A percentile compares a stretch with the other conserved stretches of the same genome.
Conservation (phyloP, 2,888 invertebrate species). For the Orthonychiurus folsomi region DNA sequence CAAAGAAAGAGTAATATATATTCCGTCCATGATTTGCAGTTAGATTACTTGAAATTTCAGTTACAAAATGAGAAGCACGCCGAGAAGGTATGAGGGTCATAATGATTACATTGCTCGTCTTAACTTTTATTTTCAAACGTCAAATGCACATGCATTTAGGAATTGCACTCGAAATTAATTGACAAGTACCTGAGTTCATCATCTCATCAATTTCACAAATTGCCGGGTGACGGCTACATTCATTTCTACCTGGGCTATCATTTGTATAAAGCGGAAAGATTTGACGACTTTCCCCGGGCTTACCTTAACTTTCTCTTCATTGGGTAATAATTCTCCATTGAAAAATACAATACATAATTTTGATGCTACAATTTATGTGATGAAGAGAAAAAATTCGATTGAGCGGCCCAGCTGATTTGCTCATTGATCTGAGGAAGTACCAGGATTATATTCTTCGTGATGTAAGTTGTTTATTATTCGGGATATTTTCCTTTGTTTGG, state of each 20-base stretch:
- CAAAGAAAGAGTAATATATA: constrained; percentile 56
- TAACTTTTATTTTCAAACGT: too few species aligned
- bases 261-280: constrained; percentile 49
- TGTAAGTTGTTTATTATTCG: constrained; percentile 49
- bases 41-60: constrained; percentile 52
- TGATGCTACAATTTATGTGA: too few species aligned
- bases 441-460: constrained; percentile 51
- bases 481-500: background rate
- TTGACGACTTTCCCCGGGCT: constrained; percentile 49
- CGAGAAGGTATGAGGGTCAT: constrained; percentile 11
- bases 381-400: constrained; percentile 58
- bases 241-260: constrained; percentile 64
- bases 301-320: constrained; percentile 62
- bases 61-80: constrained; percentile 5
- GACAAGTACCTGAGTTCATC: constrained; percentile 50
- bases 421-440: constrained; percentile 59
- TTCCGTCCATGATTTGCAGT: constrained; percentile 60
- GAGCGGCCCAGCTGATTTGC: constrained; percentile 60
- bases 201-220: constrained; percentile 48
- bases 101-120: background rate
- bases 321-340: too few species aligned
- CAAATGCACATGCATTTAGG: constrained; percentile 37
- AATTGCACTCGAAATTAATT: constrained; percentile 54
- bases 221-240: constrained; percentile 64
- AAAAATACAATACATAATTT: too few species aligned